Conservation (phyloP, 2,113 vertebrate species). For the Heterotilapia buettikoferi region DNA sequence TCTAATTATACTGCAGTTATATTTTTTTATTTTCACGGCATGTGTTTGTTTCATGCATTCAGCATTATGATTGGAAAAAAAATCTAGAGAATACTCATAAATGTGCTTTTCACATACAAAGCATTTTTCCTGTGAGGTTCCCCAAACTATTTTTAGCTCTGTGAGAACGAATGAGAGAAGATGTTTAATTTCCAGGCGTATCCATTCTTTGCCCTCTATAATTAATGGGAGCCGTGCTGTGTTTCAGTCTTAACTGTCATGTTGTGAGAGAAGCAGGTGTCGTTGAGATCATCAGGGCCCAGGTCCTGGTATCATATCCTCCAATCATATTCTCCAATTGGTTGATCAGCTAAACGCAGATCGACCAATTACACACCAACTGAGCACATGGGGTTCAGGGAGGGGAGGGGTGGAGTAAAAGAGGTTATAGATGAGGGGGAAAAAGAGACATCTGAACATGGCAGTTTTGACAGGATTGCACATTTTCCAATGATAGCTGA, state of each 20-base stretch:
- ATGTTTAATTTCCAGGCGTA: background rate
- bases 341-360: background rate
- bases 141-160: background rate
- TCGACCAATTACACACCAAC: constrained; percentile 42
- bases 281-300: background rate
- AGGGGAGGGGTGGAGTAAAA: background rate
- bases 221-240: constrained; percentile 11
- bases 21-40: background rate
- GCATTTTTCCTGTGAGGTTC: background rate
- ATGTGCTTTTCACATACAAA: background rate
- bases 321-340: constrained; percentile 13
- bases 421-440: background rate
- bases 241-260: background rate
- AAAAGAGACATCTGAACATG: background rate
- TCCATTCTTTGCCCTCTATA: background rate
- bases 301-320: background rate
- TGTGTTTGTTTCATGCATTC: background rate
- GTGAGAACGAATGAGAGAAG: background rate
- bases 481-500: constrained; percentile 16
- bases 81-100: background rate
- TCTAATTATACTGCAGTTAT: background rate
- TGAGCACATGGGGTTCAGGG: background rate
- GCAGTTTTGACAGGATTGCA: constrained; percentile 23
- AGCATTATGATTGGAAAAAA: background rate
- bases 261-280: constrained; percentile 24